Conservation (phyloP, 2,888 invertebrate genomes). For the Pristionchus japonicus region DNA sequence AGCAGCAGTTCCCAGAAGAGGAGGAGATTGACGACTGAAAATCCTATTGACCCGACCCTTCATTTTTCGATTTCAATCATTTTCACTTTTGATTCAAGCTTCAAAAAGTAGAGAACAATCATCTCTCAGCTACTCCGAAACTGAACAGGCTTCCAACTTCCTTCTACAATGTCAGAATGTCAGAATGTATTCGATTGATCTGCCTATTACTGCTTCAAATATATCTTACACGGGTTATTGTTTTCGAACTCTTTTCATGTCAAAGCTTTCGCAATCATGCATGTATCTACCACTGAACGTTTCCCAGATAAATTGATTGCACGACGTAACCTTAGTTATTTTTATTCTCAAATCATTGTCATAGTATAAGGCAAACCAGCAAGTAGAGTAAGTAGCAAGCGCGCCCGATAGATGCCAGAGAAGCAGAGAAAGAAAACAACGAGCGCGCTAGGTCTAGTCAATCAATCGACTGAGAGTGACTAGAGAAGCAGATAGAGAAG, state of each 20-base stretch:
- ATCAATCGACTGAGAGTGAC: no score
- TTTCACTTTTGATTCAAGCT: neutral
- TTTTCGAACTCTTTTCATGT: neutral
- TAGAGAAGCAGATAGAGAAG: no score
- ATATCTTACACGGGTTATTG: neutral
- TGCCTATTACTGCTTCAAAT: neutral
- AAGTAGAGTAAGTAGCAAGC: no score
- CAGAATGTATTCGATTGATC: neutral
- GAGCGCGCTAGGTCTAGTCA: no score
- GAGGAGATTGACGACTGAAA: constrained; percentile 51
- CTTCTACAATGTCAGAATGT: neutral
- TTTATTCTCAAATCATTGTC: no score
- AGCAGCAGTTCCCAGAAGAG: constrained; percentile 60
- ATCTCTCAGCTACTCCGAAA: neutral
- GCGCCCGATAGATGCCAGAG: no score
- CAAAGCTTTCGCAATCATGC: neutral
- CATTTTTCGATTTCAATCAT: neutral
- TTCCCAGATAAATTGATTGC: neutral
- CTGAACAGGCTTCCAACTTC: neutral
- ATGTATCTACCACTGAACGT: neutral
- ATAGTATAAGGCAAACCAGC: no score
- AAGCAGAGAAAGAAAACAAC: no score
- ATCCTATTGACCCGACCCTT: neutral
- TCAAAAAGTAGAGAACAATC: no score
- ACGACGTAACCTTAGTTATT: no score